A percentile compares a stretch with the other conserved stretches of the same genome.
These are phyloP conservation scores for Peromyscus maniculatus DNA, from an alignment of 2,113 vertebrate genomes.

Conservation along the genomic window DNA sequence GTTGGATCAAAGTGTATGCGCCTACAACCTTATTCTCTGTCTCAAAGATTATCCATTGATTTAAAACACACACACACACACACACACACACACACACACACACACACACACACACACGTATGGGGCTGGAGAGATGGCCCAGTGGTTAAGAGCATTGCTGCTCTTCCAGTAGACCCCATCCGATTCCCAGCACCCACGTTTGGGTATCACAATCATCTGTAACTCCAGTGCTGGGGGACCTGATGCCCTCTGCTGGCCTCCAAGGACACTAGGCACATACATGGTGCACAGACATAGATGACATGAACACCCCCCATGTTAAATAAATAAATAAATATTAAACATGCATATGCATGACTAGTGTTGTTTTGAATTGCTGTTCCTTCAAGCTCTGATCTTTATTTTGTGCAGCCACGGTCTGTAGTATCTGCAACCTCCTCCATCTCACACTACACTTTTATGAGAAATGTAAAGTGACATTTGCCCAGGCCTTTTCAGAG, in stretches of 20 bases:
- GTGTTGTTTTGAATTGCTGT: conserved; percentile 13
- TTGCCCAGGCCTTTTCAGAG: conserved; percentile 43
- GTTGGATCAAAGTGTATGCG: background rate
- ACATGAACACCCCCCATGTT: background rate
- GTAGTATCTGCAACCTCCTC: background rate
- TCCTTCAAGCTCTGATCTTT: conserved; percentile 36
- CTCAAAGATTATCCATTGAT: conserved; percentile 22
- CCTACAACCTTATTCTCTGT: conserved; percentile 23
- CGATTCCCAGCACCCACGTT: background rate
- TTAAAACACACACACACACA: background rate
- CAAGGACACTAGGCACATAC: background rate
- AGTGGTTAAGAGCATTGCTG: background rate
- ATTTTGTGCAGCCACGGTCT: background rate
- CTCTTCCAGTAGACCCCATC: background rate
- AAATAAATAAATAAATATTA: background rate
- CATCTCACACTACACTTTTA: background rate
- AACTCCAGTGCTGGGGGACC: background rate
- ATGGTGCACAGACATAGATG: too few species aligned
- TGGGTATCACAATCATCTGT: background rate
- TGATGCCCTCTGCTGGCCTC: background rate
- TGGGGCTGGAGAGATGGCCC: background rate
- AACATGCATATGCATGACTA: background rate
- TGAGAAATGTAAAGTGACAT: conserved; percentile 54
- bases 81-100: too few species aligned
- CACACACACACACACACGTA: too few species aligned